A percentile compares a stretch with the other conserved stretches of the same genome.
phyloP scores from a whole-genome alignment of 2,888 invertebrate genomes.

The Bombylius discolor region DNA sequence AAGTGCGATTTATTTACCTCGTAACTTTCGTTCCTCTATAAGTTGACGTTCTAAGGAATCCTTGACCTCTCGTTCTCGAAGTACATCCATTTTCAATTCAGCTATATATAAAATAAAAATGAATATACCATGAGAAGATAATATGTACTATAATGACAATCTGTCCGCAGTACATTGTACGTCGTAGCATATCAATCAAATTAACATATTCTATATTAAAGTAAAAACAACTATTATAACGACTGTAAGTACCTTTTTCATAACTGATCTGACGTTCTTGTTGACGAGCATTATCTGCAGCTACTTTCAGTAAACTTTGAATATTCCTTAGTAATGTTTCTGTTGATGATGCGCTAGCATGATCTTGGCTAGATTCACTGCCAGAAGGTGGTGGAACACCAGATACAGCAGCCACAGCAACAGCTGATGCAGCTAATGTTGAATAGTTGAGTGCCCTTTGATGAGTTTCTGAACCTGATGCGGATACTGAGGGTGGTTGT shows the following conservation, averaged over 20 bases:
- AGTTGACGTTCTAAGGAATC: constrained; percentile 89
- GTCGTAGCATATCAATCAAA: too few species aligned
- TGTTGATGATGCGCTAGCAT: constrained; percentile 63
- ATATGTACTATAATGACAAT: too few species aligned
- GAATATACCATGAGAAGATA: neutral
- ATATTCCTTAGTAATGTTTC: constrained; percentile 91
- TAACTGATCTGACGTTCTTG: constrained; percentile 92
- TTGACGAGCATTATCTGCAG: constrained; percentile 93
- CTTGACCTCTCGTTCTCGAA: constrained; percentile 84
- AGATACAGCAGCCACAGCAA: constrained; percentile 36
- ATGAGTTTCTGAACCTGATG: constrained; percentile 39
- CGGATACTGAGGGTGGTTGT: constrained; percentile 44
- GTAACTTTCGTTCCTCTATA: constrained; percentile 83
- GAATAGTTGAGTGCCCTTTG: constrained; percentile 70
- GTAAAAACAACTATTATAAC: neutral
- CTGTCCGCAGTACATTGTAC: too few species aligned
- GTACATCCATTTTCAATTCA: constrained; percentile 90
- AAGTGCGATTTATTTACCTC: constrained; percentile 55
- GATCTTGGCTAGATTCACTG: constrained; percentile 43
- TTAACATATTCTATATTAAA: too few species aligned
- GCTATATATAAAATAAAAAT: constrained; percentile 45
- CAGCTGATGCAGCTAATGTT: constrained; percentile 52
- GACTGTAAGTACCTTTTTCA: constrained; percentile 81
- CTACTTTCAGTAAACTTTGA: constrained; percentile 89
- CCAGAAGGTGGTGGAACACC: constrained; percentile 28